phyloP scores from a whole-genome alignment of 2,113 vertebrate genomes.

The Glareola pratincola region DNA sequence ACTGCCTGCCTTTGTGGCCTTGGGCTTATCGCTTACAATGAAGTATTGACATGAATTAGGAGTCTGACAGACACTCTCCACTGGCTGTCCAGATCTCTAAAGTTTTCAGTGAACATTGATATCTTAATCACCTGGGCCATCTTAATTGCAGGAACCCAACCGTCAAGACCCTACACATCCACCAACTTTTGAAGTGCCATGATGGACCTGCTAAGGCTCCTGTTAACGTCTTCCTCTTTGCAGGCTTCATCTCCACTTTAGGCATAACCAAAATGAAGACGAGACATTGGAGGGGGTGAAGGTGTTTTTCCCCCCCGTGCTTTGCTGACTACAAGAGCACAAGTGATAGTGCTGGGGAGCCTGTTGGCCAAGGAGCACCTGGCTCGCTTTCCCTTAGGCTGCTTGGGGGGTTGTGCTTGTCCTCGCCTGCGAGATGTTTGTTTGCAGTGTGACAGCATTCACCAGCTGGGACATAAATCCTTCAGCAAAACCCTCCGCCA shows the following conservation, averaged over 20 bases:
- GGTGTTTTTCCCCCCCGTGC: accelerated
- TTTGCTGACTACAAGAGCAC: neutral
- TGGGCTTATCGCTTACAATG: accelerated
- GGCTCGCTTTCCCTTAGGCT: neutral
- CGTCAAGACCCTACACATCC: neutral
- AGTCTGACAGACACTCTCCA: neutral
- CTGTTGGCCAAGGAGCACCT: neutral
- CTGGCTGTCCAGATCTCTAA: neutral
- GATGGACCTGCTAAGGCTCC: neutral
- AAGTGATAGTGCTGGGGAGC: neutral
- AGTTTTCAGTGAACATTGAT: neutral
- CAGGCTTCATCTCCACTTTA: neutral
- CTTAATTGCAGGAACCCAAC: neutral
- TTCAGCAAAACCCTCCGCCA: neutral
- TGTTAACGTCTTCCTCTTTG: neutral
- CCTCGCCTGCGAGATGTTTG: neutral
- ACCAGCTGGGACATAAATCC: neutral
- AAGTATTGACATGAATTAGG: neutral
- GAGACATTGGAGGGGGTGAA: accelerated
- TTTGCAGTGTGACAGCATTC: neutral
- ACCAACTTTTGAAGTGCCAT: neutral
- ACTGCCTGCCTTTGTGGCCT: accelerated
- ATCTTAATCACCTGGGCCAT: neutral
- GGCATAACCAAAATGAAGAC: neutral
- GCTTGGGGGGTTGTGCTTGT: neutral